Evolutionary conservation across 2,888 invertebrate genomes (phyloP).

Genomic region (Strigamia transsilvanica): DNA sequence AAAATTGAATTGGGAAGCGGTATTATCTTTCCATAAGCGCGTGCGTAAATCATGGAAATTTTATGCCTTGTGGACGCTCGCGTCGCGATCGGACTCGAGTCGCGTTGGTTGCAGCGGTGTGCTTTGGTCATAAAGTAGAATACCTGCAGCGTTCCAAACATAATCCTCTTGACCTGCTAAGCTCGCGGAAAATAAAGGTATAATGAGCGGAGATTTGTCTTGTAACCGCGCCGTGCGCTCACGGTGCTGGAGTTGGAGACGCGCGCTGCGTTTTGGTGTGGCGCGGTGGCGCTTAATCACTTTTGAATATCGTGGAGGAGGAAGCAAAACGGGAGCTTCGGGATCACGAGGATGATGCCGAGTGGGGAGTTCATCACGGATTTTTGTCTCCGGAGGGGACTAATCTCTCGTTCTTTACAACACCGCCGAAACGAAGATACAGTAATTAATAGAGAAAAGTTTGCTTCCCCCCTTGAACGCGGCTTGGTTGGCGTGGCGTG

Average conservation of each 20-base stretch:
- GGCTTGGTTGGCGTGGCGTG: neutral
- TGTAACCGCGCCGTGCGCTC: constrained; percentile 52
- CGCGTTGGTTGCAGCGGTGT: constrained; percentile 14
- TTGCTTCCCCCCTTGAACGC: neutral
- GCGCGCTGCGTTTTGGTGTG: constrained; percentile 31
- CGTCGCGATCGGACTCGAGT: constrained; percentile 30
- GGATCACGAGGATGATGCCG: constrained; percentile 1
- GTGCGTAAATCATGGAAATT: constrained; percentile 53
- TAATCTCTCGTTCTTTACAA: constrained; percentile 41
- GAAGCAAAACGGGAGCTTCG: too few relatives aligned
- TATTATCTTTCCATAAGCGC: constrained; percentile 54
- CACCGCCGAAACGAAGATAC: constrained; percentile 27
- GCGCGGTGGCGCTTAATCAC: constrained; percentile 40
- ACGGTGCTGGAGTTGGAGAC: neutral
- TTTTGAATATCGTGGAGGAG: constrained; percentile 14
- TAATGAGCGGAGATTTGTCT: constrained; percentile 54
- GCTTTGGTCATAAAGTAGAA: constrained; percentile 44
- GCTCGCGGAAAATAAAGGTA: constrained; percentile 53
- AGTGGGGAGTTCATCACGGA: constrained; percentile 36
- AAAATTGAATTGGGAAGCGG: constrained; percentile 54
- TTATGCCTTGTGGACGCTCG: constrained; percentile 51
- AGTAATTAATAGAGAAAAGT: constrained; percentile 46
- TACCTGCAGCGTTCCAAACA: constrained; percentile 50
- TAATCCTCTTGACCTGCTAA: constrained; percentile 54
- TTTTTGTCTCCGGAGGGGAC: constrained; percentile 34